Percentiles rank a stretch among this genome's conserved stretches.
phyloP scores from a whole-genome alignment of 2,888 invertebrate species.

The Mesorhabditis spiculigera region DNA sequence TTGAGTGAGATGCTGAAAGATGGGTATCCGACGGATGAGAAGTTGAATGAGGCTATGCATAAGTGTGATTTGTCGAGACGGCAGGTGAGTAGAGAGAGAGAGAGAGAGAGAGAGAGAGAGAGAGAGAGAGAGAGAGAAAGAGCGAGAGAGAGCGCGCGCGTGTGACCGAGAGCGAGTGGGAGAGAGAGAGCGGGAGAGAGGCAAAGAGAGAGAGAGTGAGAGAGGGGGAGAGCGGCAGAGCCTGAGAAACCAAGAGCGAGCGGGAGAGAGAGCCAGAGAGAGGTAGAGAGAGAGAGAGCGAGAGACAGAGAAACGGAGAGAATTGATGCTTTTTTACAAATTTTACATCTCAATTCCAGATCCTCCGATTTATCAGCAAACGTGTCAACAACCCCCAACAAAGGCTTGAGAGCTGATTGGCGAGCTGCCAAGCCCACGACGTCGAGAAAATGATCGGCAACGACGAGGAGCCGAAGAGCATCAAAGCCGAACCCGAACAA shows the following conservation, averaged over 20 bases:
- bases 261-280: too few relatives aligned
- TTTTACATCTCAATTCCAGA: neutral
- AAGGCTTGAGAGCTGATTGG: slow-evolving; percentile 3
- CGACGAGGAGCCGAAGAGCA: neutral
- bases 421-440: neutral
- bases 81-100: neutral
- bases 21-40: neutral
- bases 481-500: too few relatives aligned
- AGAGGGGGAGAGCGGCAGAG: too few relatives aligned
- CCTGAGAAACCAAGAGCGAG: too few relatives aligned
- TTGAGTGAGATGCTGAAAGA: neutral
- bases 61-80: slow-evolving; percentile 4
- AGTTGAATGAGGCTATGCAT: neutral
- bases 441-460: slow-evolving; percentile 1
- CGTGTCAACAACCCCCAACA: slow-evolving; percentile 1
- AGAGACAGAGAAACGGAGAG: too few relatives aligned
- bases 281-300: too few relatives aligned
- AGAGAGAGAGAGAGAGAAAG: too few relatives aligned
- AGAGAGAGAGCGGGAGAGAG: too few relatives aligned
- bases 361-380: slow-evolving; percentile 4
- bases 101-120: neutral
- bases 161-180: neutral
- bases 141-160: neutral
- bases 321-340: too few relatives aligned
- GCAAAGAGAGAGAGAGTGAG: too few relatives aligned